Conservation (phyloP, 2,888 invertebrate genomes). For the Linnaemya tessellans region DNA sequence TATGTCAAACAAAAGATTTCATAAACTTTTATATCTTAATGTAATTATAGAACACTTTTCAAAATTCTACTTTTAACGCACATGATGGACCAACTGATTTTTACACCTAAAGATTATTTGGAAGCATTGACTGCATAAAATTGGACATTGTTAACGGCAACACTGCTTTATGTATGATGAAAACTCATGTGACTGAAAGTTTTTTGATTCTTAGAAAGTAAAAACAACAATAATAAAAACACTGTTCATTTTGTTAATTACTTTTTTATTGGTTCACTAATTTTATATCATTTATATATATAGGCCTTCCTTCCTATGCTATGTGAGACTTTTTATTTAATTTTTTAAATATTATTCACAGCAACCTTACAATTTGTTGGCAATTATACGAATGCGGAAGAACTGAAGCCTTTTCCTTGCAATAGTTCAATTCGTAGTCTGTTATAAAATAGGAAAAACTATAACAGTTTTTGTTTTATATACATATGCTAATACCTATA, state of each 20-base stretch:
- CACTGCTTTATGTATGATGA: conserved; percentile 20
- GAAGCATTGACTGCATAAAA: too few species aligned
- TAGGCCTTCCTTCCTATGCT: background rate
- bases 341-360: conserved; percentile 7
- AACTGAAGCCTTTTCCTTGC: background rate
- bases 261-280: conserved; percentile 45
- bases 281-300: conserved; percentile 16
- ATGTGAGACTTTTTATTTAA: background rate
- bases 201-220: conserved; percentile 41
- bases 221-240: conserved; percentile 12
- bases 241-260: background rate
- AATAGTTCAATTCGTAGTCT: conserved; percentile 24
- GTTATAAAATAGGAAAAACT: conserved; percentile 6
- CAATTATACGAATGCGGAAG: conserved; percentile 64
- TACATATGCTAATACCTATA: background rate
- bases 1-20: too few species aligned
- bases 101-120: too few species aligned
- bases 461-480: conserved; percentile 12
- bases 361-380: conserved; percentile 62
- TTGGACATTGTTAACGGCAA: too few species aligned
- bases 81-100: too few species aligned
- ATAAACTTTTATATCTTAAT: too few species aligned
- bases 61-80: too few species aligned
- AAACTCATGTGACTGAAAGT: conserved; percentile 67
- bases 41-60: too few species aligned